Conservation (phyloP, 2,888 invertebrate genomes). For the Lasiommata megera region DNA sequence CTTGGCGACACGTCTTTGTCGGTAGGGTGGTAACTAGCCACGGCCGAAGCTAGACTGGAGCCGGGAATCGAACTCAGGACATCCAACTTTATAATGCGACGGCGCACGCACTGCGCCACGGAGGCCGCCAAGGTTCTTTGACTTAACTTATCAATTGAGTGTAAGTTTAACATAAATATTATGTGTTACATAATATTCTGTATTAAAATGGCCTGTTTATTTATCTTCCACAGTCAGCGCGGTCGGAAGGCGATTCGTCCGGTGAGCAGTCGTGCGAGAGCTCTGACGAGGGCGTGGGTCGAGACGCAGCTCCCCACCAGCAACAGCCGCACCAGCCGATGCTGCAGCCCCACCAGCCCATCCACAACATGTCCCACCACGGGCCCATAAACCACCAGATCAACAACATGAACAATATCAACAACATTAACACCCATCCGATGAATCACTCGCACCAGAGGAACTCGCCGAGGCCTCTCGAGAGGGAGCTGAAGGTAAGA, state of each 20-base stretch:
- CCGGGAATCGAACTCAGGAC: no score
- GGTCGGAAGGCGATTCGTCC: constrained; percentile 73
- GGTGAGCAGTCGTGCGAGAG: constrained; percentile 75
- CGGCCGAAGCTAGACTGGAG: no score
- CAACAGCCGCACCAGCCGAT: constrained; percentile 42
- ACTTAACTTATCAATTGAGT: no score
- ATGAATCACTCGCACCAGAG: constrained; percentile 59
- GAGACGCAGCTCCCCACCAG: constrained; percentile 59
- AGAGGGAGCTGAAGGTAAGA: constrained; percentile 65
- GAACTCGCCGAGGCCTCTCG: constrained; percentile 65
- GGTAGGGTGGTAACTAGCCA: no score
- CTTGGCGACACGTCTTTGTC: no score
- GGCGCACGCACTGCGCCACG: no score
- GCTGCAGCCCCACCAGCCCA: constrained; percentile 40
- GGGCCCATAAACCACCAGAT: constrained; percentile 41
- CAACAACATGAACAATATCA: constrained; percentile 40
- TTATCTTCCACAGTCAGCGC: constrained; percentile 57
- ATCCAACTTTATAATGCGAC: no score
- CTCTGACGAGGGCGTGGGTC: constrained; percentile 73
- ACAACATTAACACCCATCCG: constrained; percentile 45
- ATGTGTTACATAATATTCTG: no score
- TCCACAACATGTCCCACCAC: constrained; percentile 43
- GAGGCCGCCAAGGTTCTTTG: no score
- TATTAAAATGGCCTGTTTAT: constrained; percentile 5
- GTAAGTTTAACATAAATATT: no score